phyloP scores from a whole-genome alignment of 2,113 vertebrate genomes.

The Mormyrus iriodes region DNA sequence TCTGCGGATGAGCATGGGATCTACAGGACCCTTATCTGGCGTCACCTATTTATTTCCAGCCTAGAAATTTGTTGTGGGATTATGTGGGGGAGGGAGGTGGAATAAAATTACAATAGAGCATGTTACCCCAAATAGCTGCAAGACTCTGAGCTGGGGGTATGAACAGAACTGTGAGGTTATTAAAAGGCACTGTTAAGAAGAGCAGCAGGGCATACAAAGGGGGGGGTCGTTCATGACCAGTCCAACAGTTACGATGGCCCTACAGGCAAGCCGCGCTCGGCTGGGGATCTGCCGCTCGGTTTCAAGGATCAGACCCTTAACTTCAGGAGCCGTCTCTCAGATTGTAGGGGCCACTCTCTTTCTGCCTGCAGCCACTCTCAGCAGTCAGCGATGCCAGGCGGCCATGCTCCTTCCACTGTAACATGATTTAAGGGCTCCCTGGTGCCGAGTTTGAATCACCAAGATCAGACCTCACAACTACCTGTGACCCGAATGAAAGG shows the following conservation, averaged over 20 bases:
- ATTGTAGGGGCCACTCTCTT: background rate
- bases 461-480: background rate
- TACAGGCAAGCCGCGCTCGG: background rate
- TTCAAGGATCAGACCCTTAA: background rate
- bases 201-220: background rate
- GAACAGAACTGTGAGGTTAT: background rate
- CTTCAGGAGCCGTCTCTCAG: background rate
- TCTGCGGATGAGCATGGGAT: background rate
- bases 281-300: background rate
- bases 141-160: background rate
- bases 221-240: background rate
- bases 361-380: background rate
- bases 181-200: background rate
- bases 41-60: background rate
- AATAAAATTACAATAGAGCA: background rate
- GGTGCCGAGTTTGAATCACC: background rate
- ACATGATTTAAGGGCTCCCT: background rate
- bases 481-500: background rate
- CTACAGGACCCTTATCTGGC: background rate
- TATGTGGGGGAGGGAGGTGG: background rate
- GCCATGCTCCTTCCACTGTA: background rate
- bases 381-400: background rate
- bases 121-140: background rate
- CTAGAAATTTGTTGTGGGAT: conserved; percentile 8
- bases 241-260: background rate